phyloP scores from a whole-genome alignment of 2,888 invertebrate species.

The Phalera bucephala region DNA sequence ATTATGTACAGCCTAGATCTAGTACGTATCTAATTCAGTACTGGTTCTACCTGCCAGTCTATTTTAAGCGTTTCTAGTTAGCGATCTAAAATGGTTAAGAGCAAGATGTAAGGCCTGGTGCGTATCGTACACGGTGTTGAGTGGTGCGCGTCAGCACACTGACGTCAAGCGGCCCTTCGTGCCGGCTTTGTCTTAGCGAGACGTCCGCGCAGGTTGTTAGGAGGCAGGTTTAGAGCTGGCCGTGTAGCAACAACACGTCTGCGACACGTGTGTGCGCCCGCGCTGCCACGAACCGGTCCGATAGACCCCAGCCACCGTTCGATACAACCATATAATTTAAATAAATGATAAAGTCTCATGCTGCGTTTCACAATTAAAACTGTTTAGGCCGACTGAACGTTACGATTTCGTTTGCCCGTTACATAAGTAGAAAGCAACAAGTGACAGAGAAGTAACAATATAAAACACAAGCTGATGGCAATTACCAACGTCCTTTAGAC shows the following conservation, averaged over 20 bases:
- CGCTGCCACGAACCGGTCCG: conserved; percentile 61
- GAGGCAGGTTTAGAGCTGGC: conserved; percentile 42
- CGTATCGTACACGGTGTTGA: conserved; percentile 19
- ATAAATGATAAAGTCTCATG: conserved; percentile 66
- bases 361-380: conserved; percentile 71
- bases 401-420: conserved; percentile 59
- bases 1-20: not conserved
- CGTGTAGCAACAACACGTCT: conserved; percentile 34
- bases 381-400: conserved; percentile 54
- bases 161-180: conserved; percentile 19
- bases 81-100: conserved; percentile 12
- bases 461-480: conserved; percentile 22
- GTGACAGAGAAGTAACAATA: conserved; percentile 23
- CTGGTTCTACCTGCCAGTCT: conserved; percentile 1
- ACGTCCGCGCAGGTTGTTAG: conserved; percentile 32
- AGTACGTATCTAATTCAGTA: not conserved
- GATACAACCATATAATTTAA: conserved; percentile 67
- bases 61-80: conserved; percentile 8
- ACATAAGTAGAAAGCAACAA: conserved; percentile 56
- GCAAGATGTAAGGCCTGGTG: conserved; percentile 18
- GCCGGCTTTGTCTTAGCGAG: conserved; percentile 32
- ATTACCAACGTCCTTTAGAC: conserved; percentile 13
- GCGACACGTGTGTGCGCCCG: conserved; percentile 35
- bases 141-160: conserved; percentile 23
- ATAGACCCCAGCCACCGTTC: conserved; percentile 63